A percentile compares a stretch with the other conserved stretches of the same genome.
Evolutionary conservation across 2,797 vertebrate species (phyloP).

Genomic region (Cyprinodon diabolis): DNA sequence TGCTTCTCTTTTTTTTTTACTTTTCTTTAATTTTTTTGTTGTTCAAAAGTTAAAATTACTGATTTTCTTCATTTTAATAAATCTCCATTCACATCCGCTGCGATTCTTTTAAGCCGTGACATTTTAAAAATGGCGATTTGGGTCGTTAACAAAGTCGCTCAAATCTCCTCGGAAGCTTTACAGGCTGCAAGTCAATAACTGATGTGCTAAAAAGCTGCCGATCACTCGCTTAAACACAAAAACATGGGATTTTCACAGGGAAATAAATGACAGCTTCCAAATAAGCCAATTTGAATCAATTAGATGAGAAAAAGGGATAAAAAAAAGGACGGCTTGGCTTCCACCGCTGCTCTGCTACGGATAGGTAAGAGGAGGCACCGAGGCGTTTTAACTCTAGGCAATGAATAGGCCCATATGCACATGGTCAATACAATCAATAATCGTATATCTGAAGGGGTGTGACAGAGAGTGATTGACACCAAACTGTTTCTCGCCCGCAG

Average conservation of each 20-base stretch:
- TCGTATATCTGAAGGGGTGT: constrained; percentile 75
- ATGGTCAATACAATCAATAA: constrained; percentile 78
- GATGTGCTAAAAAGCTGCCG: constrained; percentile 54
- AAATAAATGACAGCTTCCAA: constrained; percentile 64
- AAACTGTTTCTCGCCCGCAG: constrained; percentile 83
- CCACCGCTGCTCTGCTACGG: constrained; percentile 39
- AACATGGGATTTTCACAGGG: constrained; percentile 51
- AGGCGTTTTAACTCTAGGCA: constrained; percentile 56
- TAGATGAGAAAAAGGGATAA: constrained; percentile 21
- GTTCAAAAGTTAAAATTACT: background rate
- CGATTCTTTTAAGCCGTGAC: background rate
- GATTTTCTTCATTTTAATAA: background rate
- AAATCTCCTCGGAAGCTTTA: constrained; percentile 33
- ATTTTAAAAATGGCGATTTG: background rate
- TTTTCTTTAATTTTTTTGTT: background rate
- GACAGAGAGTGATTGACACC: constrained; percentile 79
- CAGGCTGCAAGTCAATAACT: constrained; percentile 49
- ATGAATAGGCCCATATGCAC: constrained; percentile 65
- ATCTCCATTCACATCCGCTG: background rate
- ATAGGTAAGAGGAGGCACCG: background rate
- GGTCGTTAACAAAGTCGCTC: background rate
- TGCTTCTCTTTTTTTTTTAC: background rate
- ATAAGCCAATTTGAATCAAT: constrained; percentile 67
- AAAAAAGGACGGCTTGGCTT: constrained; percentile 19
- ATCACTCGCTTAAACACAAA: constrained; percentile 58